A percentile compares a stretch with the other conserved stretches of the same genome.
Evolutionary conservation across 2,888 invertebrate species (phyloP).

Genomic region (Coleophora flavipennella): DNA sequence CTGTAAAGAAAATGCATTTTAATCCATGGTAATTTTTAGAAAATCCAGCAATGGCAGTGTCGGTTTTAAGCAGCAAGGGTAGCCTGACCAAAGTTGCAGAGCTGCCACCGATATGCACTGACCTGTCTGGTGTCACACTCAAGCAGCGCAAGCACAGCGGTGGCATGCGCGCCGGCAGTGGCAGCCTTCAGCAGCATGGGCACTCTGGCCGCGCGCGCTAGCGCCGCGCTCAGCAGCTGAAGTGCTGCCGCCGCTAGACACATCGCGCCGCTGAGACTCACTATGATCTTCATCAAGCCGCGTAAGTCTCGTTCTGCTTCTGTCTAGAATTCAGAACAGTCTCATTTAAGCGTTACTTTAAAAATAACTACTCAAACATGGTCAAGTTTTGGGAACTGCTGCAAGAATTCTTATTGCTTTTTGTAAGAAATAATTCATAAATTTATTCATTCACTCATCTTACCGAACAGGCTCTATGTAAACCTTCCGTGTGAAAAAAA

Average conservation of each 20-base stretch:
- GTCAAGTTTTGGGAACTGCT: too few species aligned
- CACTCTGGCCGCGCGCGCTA: slow-evolving; percentile 27
- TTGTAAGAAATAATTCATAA: too few species aligned
- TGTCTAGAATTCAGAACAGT: slow-evolving; percentile 29
- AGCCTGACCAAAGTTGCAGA: too few species aligned
- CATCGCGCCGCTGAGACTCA: slow-evolving; percentile 53
- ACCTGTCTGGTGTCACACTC: slow-evolving; percentile 59
- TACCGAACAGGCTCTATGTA: too few species aligned
- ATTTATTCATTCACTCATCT: too few species aligned
- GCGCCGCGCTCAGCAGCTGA: slow-evolving; percentile 42
- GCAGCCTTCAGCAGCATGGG: slow-evolving; percentile 47
- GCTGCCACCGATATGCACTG: not conserved
- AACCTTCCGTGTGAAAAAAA: too few species aligned
- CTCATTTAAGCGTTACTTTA: not conserved
- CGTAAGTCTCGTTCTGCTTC: slow-evolving; percentile 54
- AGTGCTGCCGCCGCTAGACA: slow-evolving; percentile 50
- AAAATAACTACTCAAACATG: too few species aligned
- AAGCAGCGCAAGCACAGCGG: slow-evolving; percentile 47
- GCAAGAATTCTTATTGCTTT: too few species aligned
- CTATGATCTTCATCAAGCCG: slow-evolving; percentile 52
- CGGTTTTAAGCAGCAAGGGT: too few species aligned
- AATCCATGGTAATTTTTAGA: too few species aligned
- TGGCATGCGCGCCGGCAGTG: slow-evolving; percentile 53
- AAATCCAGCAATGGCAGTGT: not conserved
- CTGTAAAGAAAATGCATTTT: slow-evolving; percentile 16